phyloP scores from a whole-genome alignment of 2,113 vertebrate genomes.

The Lepidothrix coronata region DNA sequence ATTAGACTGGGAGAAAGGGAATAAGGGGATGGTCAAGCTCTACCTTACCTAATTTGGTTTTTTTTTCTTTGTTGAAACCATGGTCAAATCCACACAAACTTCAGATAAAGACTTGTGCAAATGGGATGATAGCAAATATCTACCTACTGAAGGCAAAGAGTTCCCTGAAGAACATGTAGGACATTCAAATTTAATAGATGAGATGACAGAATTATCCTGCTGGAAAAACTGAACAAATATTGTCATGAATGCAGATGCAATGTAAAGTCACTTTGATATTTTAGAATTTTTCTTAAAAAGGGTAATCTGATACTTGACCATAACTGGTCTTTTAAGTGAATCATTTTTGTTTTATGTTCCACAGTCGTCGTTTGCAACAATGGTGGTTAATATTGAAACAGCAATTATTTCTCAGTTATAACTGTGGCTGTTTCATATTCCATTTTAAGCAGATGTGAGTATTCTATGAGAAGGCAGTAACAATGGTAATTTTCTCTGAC shows the following conservation, averaged over 20 bases:
- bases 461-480: not conserved
- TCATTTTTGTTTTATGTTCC: not conserved
- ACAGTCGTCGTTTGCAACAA: not conserved
- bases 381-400: not conserved
- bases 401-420: not conserved
- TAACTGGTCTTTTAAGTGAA: not conserved
- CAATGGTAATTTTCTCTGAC: not conserved
- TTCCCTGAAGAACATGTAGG: not conserved
- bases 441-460: not conserved
- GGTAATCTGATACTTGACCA: not conserved
- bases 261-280: not conserved
- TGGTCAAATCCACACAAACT: not conserved
- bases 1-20: not conserved
- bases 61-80: not conserved
- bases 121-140: not conserved
- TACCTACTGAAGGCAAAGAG: not conserved
- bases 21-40: not conserved
- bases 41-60: not conserved
- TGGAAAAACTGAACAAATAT: not conserved
- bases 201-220: not conserved
- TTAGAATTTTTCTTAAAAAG: not conserved
- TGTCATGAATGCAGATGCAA: not conserved
- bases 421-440: not conserved
- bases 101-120: not conserved
- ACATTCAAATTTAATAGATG: not conserved